Base-by-base conservation (phyloP, 2,888 invertebrate species). In the Protodeltote pygarga region DNA sequence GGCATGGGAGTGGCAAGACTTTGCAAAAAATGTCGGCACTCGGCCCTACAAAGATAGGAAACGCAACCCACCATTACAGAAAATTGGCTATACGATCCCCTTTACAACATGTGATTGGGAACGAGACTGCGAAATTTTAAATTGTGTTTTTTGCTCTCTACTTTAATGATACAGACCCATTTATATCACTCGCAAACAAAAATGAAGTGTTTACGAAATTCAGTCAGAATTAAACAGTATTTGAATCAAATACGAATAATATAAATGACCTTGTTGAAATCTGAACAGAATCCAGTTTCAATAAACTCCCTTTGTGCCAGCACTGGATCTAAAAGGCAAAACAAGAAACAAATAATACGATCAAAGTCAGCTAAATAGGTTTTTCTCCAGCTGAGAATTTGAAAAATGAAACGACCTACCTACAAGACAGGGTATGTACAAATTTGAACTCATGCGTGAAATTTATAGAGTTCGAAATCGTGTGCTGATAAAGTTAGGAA, bases 311-410 rank as follows among this genome's bases (percentile, higher is more conserved):
- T 71, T 54, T 65, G 73, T 73, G 73, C 64, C 48, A 60, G 64
- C 68, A 71, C 65, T 69, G 65, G 70, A 73, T 76, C 65, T 66
- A 63, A 77, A 64, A 79, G 58, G 73, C 76, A 85, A 85, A 87
- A 87, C 80, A 85, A 85, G 81, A 87, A 87, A 87, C 85, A 87
- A 89, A 89, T 89, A 89, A 88, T 83, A 83, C 81, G 83, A 89
- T 90, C 88, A 87, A 86, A 87, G 81, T 86, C 83, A 75, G 83
- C 83, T 89, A 89, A 90, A 89, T 90, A 89, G 89, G 89, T 90
- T 89, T 90, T 88, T 86, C 87, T 87, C 73, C 73, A 74, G 75
- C 65, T 73, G 70, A 42, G 54, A 70, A 58, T 31, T 46, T 40
- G 29, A 60, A 52, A 62, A 41, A n/a, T 38, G 35, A 59, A 81